phyloP scores from a whole-genome alignment of 1,140 invertebrate genomes.

The Drosophila sturtevanti region DNA sequence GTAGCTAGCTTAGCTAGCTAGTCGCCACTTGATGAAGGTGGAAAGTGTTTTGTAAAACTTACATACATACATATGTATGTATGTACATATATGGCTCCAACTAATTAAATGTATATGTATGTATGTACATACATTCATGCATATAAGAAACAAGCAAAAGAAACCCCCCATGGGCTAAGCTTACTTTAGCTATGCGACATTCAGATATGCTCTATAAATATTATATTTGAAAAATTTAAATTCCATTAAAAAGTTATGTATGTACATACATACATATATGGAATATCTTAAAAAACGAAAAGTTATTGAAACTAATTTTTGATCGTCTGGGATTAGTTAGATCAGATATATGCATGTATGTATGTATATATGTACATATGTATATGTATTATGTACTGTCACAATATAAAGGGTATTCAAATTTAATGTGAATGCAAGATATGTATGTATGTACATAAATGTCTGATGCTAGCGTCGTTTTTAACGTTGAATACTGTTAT shows the following conservation, averaged over 20 bases:
- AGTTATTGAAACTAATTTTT: too few species aligned
- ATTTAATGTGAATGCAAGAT: not conserved
- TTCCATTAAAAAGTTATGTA: too few species aligned
- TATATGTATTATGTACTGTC: too few species aligned
- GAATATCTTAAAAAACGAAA: too few species aligned
- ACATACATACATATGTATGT: not conserved
- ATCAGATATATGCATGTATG: too few species aligned
- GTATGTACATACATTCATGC: too few species aligned
- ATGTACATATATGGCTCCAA: slow-evolving; percentile 16
- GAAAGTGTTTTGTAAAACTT: slow-evolving; percentile 39
- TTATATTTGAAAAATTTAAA: too few species aligned
- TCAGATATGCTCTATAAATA: not conserved
- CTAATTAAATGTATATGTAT: not conserved
- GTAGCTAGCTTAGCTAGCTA: slow-evolving; percentile 7
- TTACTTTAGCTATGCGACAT: not conserved
- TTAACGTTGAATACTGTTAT: not conserved
- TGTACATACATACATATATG: too few species aligned
- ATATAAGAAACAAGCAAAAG: too few species aligned
- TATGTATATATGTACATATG: too few species aligned
- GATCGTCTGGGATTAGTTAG: too few species aligned
- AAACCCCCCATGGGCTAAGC: not conserved
- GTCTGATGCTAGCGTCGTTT: not conserved
- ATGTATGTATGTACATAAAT: too few species aligned
- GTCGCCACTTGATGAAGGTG: slow-evolving; percentile 26
- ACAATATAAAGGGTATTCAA: not conserved